phyloP scores from a whole-genome alignment of 2,113 vertebrate species.

The Calypte anna region DNA sequence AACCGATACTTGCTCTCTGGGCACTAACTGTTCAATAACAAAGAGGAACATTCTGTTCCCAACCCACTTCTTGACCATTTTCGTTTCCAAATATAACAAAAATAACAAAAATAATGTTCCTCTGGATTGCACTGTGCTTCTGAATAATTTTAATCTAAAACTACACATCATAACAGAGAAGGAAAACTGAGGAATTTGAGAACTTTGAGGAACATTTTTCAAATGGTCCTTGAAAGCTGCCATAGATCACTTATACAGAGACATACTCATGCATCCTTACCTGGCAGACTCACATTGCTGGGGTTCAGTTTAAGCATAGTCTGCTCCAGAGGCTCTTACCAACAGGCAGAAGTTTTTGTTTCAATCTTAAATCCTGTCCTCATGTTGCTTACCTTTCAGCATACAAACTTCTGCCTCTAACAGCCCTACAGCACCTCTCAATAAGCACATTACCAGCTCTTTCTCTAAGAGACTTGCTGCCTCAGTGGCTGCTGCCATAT shows the following conservation, averaged over 20 bases:
- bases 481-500: background rate
- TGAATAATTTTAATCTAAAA: background rate
- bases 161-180: background rate
- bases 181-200: background rate
- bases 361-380: background rate
- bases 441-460: accelerated
- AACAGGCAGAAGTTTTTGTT: background rate
- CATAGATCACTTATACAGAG: accelerated
- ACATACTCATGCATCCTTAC: accelerated
- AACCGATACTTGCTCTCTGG: background rate
- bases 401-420: background rate
- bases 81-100: background rate
- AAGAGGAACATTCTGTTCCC: slow-evolving; percentile 11
- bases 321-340: background rate
- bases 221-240: background rate
- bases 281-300: background rate
- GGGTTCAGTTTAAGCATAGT: accelerated
- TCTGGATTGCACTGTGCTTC: background rate
- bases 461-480: background rate
- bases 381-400: accelerated
- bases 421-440: background rate
- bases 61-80: background rate
- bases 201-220: background rate
- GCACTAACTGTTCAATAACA: background rate
- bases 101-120: background rate